A percentile compares a stretch with the other conserved stretches of the same genome.
Evolutionary conservation across 2,888 invertebrate genomes (phyloP).

Genomic region (Limnephilus auricula): DNA sequence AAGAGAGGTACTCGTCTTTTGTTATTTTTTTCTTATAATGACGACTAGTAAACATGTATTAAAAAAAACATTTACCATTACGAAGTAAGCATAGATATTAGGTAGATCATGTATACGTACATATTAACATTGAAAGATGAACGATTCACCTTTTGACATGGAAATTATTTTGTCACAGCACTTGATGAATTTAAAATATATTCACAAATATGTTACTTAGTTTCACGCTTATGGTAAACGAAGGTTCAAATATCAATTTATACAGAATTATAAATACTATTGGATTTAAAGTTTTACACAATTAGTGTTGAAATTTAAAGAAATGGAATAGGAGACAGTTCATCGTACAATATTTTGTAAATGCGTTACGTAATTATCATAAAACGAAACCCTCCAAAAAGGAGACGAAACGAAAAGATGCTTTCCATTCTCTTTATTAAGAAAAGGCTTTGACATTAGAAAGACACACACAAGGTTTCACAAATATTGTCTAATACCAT

Average conservation of each 20-base stretch:
- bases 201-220: slow-evolving; percentile 31
- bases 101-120: not conserved
- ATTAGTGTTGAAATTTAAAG: not conserved
- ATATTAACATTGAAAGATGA: not conserved
- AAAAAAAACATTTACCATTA: slow-evolving; percentile 2
- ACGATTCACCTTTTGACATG: slow-evolving; percentile 27
- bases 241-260: slow-evolving; percentile 10
- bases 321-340: not conserved
- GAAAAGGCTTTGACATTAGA: slow-evolving; percentile 45
- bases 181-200: slow-evolving; percentile 67
- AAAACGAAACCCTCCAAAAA: not conserved
- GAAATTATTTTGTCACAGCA: slow-evolving; percentile 63
- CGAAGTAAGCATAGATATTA: not conserved
- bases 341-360: not conserved
- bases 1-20: not conserved
- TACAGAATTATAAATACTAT: not conserved
- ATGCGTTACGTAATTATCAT: not conserved
- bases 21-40: not conserved
- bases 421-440: not conserved
- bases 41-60: not conserved
- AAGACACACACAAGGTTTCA: slow-evolving; percentile 54
- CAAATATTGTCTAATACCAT: slow-evolving; percentile 65
- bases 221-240: slow-evolving; percentile 45
- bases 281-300: not conserved
- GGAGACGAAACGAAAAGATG: not conserved